phyloP scores from a whole-genome alignment of 2,113 vertebrate genomes.

The Pyxicephalus adspersus region DNA sequence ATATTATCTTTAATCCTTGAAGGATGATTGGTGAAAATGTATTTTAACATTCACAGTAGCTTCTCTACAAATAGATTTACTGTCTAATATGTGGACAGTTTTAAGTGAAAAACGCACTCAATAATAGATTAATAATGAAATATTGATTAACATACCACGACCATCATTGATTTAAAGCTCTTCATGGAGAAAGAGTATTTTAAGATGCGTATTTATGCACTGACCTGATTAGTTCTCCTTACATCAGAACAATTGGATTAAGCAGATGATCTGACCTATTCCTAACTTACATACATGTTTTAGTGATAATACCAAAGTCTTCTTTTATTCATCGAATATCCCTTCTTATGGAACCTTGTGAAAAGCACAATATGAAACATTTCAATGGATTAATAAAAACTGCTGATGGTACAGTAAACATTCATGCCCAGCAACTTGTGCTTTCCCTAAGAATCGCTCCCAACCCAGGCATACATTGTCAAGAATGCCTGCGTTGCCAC shows the following conservation, averaged over 20 bases:
- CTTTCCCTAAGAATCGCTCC: too few species aligned
- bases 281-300: too few species aligned
- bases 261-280: neutral
- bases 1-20: slow-evolving; percentile 52
- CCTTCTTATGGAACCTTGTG: too few species aligned
- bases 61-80: slow-evolving; percentile 57
- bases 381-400: too few species aligned
- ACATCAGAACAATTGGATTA: slow-evolving; percentile 14
- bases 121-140: slow-evolving; percentile 62
- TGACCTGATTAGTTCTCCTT: slow-evolving; percentile 12
- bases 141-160: neutral
- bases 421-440: too few species aligned
- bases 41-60: slow-evolving; percentile 33
- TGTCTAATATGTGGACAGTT: slow-evolving; percentile 47
- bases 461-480: too few species aligned
- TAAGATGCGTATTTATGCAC: slow-evolving; percentile 21
- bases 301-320: too few species aligned
- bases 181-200: slow-evolving; percentile 17
- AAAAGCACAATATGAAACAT: too few species aligned
- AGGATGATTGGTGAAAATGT: slow-evolving; percentile 52
- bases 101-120: slow-evolving; percentile 48
- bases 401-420: too few species aligned
- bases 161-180: slow-evolving; percentile 41
- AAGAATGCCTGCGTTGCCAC: too few species aligned
- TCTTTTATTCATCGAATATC: too few species aligned